A percentile compares a stretch with the other conserved stretches of the same genome.
phyloP scores from a whole-genome alignment of 2,888 invertebrate species.

The Hermaeophaga mercurialis region DNA sequence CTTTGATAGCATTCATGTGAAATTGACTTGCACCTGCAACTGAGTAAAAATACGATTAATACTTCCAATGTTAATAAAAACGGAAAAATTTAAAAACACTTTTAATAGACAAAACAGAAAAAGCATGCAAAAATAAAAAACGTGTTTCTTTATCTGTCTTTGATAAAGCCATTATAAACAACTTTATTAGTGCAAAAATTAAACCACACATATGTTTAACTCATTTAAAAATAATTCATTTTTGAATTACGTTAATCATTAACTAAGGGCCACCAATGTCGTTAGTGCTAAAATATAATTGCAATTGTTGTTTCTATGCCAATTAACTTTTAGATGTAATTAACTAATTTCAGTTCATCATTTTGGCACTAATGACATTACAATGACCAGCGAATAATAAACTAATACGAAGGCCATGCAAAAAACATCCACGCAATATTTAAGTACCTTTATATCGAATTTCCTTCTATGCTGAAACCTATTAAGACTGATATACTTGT shows the following conservation, averaged over 20 bases:
- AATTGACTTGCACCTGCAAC: constrained; percentile 20
- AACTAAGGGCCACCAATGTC: no score
- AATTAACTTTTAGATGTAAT: no score
- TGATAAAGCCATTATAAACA: constrained; percentile 6
- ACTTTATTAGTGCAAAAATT: constrained; percentile 23
- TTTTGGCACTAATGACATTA: no score
- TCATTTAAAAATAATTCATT: no score
- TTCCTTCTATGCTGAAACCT: constrained; percentile 14
- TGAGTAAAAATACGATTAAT: background rate
- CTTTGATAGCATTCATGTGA: constrained; percentile 49
- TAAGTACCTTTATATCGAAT: constrained; percentile 14
- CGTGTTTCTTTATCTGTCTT: constrained; percentile 28
- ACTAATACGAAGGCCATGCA: no score
- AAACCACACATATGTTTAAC: constrained; percentile 1
- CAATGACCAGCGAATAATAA: no score
- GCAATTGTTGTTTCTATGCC: no score
- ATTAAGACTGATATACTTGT: constrained; percentile 8
- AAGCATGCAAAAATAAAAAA: constrained; percentile 22
- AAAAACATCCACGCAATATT: constrained; percentile 15
- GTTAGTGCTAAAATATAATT: no score
- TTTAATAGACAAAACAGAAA: background rate
- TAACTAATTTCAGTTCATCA: no score
- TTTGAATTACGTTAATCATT: no score
- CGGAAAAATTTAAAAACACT: background rate
- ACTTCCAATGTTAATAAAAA: background rate